Conservation (phyloP, 2,113 vertebrate genomes). For the Ammodytes dubius region DNA sequence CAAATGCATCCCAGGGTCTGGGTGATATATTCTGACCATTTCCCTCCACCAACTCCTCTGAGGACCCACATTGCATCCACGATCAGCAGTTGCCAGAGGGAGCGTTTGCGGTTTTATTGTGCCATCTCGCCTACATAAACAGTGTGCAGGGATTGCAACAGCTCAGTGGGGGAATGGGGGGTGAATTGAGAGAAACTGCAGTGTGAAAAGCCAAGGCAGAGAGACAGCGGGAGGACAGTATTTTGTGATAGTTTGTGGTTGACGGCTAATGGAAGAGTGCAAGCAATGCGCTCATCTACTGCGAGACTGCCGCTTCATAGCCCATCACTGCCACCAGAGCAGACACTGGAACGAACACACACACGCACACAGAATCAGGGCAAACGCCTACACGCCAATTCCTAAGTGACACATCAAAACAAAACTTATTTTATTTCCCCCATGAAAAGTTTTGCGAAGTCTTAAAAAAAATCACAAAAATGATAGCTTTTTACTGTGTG, state of each 20-base stretch:
- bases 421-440: conserved; percentile 8
- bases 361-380: conserved; percentile 45
- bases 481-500: neutral
- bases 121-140: conserved; percentile 63
- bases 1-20: conserved; percentile 30
- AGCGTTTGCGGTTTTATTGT: conserved; percentile 62
- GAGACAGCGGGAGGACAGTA: conserved; percentile 55
- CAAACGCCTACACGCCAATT: conserved; percentile 60
- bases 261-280: conserved; percentile 61
- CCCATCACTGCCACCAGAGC: conserved; percentile 46
- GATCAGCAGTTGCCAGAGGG: conserved; percentile 54
- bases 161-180: conserved; percentile 52
- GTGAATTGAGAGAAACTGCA: conserved; percentile 18
- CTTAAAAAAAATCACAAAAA: conserved; percentile 6
- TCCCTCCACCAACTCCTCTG: conserved; percentile 34
- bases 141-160: conserved; percentile 60
- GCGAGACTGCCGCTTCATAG: conserved; percentile 35
- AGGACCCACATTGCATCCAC: conserved; percentile 51
- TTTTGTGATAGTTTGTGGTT: conserved; percentile 68
- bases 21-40: conserved; percentile 52
- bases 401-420: conserved; percentile 33
- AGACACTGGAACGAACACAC: conserved; percentile 27
- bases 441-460: conserved; percentile 41
- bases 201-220: conserved; percentile 36
- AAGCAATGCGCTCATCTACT: conserved; percentile 43